Conservation (phyloP, 2,113 vertebrate species). For the Clarias magur region DNA sequence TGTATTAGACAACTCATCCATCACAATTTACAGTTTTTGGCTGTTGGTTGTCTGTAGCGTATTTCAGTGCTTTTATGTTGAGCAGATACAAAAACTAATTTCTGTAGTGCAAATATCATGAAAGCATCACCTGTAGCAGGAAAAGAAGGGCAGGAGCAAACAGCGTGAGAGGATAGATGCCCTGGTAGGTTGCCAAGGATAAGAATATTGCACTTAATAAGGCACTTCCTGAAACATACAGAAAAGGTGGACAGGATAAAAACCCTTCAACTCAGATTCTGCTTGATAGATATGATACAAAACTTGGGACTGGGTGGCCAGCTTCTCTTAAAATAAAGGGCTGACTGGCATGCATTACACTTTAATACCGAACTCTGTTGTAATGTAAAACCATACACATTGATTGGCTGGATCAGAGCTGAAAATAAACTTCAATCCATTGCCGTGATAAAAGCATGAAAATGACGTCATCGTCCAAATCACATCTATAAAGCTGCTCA, state of each 20-base stretch:
- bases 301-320: not conserved
- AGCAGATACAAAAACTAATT: not conserved
- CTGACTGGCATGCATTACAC: not conserved
- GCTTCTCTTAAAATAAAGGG: not conserved
- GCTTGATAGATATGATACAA: not conserved
- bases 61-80: not conserved
- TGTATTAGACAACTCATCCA: too few relatives aligned
- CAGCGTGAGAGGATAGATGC: conserved; percentile 89
- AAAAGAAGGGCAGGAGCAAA: conserved; percentile 89
- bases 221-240: conserved; percentile 77
- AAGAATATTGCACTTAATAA: conserved; percentile 93
- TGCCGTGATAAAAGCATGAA: too few relatives aligned
- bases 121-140: conserved; percentile 77
- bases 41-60: not conserved
- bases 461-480: too few relatives aligned
- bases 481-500: too few relatives aligned
- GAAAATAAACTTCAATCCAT: too few relatives aligned
- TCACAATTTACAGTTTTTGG: not conserved
- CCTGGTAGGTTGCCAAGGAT: conserved; percentile 93
- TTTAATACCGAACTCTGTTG: not conserved
- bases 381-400: too few relatives aligned
- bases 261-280: not conserved
- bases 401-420: too few relatives aligned
- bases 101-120: not conserved
- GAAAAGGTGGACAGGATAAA: not conserved